Conservation (phyloP, 2,888 invertebrate genomes). For the Azorinus chamasolen region DNA sequence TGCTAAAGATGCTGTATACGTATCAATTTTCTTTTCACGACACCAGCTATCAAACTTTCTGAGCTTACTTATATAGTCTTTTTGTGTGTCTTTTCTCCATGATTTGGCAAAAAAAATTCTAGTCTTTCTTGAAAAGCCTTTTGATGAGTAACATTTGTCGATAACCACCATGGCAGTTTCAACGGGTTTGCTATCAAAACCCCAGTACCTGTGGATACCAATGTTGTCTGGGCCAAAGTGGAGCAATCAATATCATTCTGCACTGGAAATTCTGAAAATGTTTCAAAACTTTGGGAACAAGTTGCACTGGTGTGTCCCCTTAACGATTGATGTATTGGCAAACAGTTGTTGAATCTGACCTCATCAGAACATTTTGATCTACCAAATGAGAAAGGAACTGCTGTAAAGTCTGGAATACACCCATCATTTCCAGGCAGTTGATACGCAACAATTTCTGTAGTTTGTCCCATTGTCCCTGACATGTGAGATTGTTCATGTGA, state of each 20-base stretch:
- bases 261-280: slow-evolving; percentile 33
- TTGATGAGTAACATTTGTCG: slow-evolving; percentile 6
- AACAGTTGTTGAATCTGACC: slow-evolving; percentile 36
- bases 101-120: slow-evolving; percentile 1
- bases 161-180: slow-evolving; percentile 22
- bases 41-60: slow-evolving; percentile 41
- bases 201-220: slow-evolving; percentile 28
- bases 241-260: slow-evolving; percentile 44
- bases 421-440: slow-evolving; percentile 46
- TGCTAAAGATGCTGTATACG: slow-evolving; percentile 2
- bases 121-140: slow-evolving; percentile 2
- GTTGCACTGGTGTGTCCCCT: slow-evolving; percentile 25
- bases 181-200: slow-evolving; percentile 32
- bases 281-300: slow-evolving; percentile 32
- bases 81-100: slow-evolving; percentile 11
- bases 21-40: slow-evolving; percentile 4
- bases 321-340: slow-evolving; percentile 36
- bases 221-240: slow-evolving; percentile 34
- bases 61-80: slow-evolving; percentile 23
- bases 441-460: slow-evolving; percentile 34
- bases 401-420: slow-evolving; percentile 16
- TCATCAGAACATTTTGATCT: slow-evolving; percentile 30
- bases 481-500: background rate
- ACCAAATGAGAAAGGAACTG: slow-evolving; percentile 22
- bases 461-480: slow-evolving; percentile 32